These are phyloP conservation scores for Cantharis rufa DNA, from an alignment of 2,888 invertebrate genomes.

Conservation along the genomic window DNA sequence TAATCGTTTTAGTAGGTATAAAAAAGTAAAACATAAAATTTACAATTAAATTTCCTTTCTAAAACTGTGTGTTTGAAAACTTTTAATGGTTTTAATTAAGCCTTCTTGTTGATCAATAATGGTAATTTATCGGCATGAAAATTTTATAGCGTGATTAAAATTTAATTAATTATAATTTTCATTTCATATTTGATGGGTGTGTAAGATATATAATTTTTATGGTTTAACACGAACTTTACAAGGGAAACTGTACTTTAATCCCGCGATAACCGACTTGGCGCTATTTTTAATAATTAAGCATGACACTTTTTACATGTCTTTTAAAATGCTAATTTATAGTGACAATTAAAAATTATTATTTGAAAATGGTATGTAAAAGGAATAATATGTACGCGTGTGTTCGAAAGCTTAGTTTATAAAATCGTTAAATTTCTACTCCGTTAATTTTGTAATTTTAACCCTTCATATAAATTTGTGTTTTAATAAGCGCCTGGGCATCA, in stretches of 20 bases:
- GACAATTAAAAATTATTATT: neutral
- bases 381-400: neutral
- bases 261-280: neutral
- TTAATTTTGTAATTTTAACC: neutral
- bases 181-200: neutral
- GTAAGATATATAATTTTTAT: neutral
- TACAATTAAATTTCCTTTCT: neutral
- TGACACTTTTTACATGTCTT: neutral
- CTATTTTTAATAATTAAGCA: neutral
- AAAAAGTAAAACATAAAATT: neutral
- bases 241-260: neutral
- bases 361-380: neutral
- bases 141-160: neutral
- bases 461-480: neutral
- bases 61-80: neutral
- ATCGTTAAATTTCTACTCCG: neutral
- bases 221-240: neutral
- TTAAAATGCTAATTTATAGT: neutral
- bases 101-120: neutral
- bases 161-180: neutral
- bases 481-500: neutral
- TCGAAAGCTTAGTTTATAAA: neutral
- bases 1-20: neutral
- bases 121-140: neutral
- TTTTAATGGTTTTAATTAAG: neutral